These are phyloP conservation scores for Eilema griseolum DNA, from an alignment of 2,888 invertebrate species.

Conservation along the genomic window DNA sequence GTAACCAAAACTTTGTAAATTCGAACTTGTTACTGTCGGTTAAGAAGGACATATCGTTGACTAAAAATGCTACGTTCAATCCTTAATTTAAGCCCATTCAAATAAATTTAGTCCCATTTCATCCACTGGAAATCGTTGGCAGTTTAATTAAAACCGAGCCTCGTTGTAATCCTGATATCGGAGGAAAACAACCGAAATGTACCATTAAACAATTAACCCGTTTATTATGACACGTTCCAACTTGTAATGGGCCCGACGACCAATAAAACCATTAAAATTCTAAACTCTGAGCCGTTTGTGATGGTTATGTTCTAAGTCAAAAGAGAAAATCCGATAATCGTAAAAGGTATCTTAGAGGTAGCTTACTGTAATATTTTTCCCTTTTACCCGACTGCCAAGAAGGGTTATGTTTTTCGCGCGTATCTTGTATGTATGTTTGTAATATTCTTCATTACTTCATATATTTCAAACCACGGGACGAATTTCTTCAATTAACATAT, in stretches of 20 bases:
- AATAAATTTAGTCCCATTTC: conserved; percentile 11
- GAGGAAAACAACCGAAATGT: conserved; percentile 46
- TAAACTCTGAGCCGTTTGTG: conserved; percentile 38
- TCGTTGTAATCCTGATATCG: conserved; percentile 16
- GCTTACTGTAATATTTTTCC: no score
- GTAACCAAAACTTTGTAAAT: background rate
- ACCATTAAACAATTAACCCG: conserved; percentile 57
- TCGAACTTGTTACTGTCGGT: background rate
- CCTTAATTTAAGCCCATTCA: conserved; percentile 7
- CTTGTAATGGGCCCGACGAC: conserved; percentile 49
- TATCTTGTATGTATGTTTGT: no score
- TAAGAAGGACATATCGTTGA: background rate
- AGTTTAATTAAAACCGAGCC: conserved; percentile 24
- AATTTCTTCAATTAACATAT: no score
- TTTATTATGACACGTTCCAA: conserved; percentile 53
- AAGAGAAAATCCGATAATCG: conserved; percentile 12
- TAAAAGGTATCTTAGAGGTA: background rate
- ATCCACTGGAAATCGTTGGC: conserved; percentile 13
- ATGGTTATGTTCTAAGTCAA: conserved; percentile 27
- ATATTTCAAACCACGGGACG: no score
- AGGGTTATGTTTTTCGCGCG: no score
- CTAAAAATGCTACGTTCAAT: background rate
- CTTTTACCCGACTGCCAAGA: no score
- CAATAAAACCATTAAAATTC: conserved; percentile 65
- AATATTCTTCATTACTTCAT: no score